Conservation (phyloP, 2,113 vertebrate species). For the Laticauda laticaudata region DNA sequence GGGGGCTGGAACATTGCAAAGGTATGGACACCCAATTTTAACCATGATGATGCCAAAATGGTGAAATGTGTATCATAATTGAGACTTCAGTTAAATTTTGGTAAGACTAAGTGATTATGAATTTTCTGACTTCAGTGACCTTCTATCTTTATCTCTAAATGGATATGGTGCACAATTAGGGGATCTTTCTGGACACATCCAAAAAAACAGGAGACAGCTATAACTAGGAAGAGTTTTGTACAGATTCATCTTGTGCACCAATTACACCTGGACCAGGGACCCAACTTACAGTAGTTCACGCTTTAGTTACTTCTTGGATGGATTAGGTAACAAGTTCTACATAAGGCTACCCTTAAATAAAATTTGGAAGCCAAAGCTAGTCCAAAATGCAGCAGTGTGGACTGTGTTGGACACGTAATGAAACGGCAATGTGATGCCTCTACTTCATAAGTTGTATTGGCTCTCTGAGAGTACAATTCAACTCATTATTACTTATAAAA, state of each 20-base stretch:
- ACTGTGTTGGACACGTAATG: neutral
- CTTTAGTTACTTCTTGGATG: neutral
- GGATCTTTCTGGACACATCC: neutral
- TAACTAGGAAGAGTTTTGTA: neutral
- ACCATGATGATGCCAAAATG: neutral
- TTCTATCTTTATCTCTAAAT: neutral
- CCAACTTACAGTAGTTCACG: neutral
- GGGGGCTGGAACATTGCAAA: neutral
- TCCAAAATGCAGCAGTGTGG: neutral
- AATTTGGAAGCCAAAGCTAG: neutral
- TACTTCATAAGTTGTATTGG: neutral
- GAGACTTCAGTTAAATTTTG: neutral
- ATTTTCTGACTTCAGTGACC: neutral
- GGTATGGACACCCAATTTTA: neutral
- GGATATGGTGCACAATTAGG: neutral
- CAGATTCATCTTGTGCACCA: neutral
- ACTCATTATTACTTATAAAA: neutral
- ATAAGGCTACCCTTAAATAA: neutral
- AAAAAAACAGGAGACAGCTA: neutral
- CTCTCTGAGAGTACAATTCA: neutral
- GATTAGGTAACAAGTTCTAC: neutral
- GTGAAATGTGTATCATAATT: neutral
- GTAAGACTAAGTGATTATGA: neutral
- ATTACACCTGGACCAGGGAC: neutral
- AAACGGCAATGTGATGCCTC: neutral